Evolutionary conservation across 2,888 invertebrate genomes (phyloP).

Genomic region (Phortica okadai): DNA sequence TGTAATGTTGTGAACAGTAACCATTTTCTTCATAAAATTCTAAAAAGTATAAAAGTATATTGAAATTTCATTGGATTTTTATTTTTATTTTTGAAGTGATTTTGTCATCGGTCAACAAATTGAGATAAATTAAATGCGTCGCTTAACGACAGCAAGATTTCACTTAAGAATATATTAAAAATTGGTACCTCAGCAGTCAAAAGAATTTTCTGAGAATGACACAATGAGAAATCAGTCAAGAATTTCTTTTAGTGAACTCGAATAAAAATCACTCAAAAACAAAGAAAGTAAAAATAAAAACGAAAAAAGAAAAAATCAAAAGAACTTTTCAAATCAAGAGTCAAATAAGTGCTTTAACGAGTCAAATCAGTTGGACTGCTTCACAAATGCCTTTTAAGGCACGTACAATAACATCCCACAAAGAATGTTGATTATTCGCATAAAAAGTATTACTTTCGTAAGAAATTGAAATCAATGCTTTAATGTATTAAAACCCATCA

Average conservation of each 20-base stretch:
- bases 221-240: not conserved
- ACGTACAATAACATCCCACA: not conserved
- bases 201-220: not conserved
- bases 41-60: conserved; percentile 55
- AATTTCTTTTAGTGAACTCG: not conserved
- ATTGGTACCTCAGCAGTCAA: not conserved
- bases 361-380: not conserved
- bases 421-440: not conserved
- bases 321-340: not conserved
- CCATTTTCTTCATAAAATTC: conserved; percentile 21
- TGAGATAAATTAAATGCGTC: conserved; percentile 20
- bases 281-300: not conserved
- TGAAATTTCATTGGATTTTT: conserved; percentile 57
- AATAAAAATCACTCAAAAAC: not conserved
- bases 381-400: not conserved
- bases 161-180: not conserved
- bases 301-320: not conserved
- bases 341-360: not conserved
- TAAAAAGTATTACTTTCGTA: not conserved
- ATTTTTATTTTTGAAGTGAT: conserved; percentile 20
- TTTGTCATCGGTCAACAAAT: conserved; percentile 45
- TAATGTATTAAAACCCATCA: no score
- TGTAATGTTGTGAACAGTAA: conserved; percentile 47
- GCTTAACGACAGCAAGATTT: not conserved
- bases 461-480: no score